Evolutionary conservation across 2,888 invertebrate genomes (phyloP).

Genomic region (Strigamia crassipes): DNA sequence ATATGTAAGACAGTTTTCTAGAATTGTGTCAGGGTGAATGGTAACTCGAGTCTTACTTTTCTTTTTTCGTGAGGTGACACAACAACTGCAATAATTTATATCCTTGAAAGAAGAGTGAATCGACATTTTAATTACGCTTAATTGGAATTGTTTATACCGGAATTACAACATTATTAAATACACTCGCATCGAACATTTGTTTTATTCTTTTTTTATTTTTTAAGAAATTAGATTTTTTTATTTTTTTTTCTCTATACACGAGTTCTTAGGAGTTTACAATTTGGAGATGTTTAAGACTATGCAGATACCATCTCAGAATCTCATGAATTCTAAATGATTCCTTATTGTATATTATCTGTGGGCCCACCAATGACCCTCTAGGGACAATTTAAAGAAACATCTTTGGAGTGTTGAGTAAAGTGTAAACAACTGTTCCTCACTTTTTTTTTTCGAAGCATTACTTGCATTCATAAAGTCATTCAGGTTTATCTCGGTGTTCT

Average conservation of each 20-base stretch:
- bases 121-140: slow-evolving; percentile 3
- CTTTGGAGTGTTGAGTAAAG: neutral
- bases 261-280: neutral
- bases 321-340: slow-evolving; percentile 29
- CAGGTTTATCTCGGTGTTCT: too few relatives aligned
- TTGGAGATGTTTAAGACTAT: neutral
- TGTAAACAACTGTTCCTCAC: slow-evolving; percentile 30
- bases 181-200: neutral
- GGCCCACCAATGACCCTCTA: slow-evolving; percentile 33
- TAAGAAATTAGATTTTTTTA: neutral
- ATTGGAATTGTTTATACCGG: neutral
- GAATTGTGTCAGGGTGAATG: slow-evolving; percentile 19
- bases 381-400: slow-evolving; percentile 10
- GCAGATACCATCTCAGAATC: slow-evolving; percentile 12
- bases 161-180: neutral
- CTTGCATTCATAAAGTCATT: neutral
- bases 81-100: slow-evolving; percentile 28
- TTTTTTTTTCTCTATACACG: neutral
- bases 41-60: neutral
- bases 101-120: neutral
- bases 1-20: neutral
- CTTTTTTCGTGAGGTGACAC: slow-evolving; percentile 14
- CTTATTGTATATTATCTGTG: slow-evolving; percentile 27
- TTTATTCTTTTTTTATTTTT: neutral
- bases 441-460: neutral